Evolutionary conservation across 2,797 vertebrate species (phyloP), one percentile per base, ranked within the genome.

Genomic region (Enteromius anoplus): DNA sequence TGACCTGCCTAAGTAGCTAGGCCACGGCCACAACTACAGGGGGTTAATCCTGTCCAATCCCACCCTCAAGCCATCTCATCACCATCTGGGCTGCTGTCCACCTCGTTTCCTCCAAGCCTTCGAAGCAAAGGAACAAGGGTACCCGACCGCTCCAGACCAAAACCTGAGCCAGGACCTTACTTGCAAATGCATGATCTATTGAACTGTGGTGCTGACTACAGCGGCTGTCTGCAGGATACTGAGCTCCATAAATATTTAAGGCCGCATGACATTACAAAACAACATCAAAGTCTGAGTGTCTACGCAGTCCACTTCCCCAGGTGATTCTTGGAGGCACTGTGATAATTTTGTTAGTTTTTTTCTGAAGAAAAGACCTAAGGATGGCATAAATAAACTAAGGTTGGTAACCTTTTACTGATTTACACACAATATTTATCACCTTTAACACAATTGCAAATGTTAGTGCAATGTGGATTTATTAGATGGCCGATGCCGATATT

Each of bases 31-130:
- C 60, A 87, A 90, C 92, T 89, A 91, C 83, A 85, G 91, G 92
- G 95, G 94, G 95, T 96, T 96, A 96, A 96, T 95, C 93, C 92
- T 87, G 88, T 90, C 91, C 94, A 95, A 95, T 94, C 92, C 94
- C 92, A 90, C 82, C 78, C 85, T 29, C 58, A 60, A 55, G 68
- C 78, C 68, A 82, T 60, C 80, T 72, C 78, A 75, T 80, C 83
- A 47, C 72, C 70, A 81, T 75, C 62, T 85, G 83, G 78, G 51
- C 62, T n/a, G 53, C 26, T n/a, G 26, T 62, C 78, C 78, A 81
- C 51, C 29, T 70, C 71, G 58, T 29, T 8, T 51, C 51, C 29
- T 75, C 12, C 17, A 26, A 75, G 73, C 72, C 62, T 47, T 5
- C 32, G 14, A 47, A 51, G 42, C 15, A 55, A 40, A 10, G 29